These are phyloP conservation scores for Ichneumon xanthorius DNA, from an alignment of 2,888 invertebrate genomes.

Conservation along the genomic window DNA sequence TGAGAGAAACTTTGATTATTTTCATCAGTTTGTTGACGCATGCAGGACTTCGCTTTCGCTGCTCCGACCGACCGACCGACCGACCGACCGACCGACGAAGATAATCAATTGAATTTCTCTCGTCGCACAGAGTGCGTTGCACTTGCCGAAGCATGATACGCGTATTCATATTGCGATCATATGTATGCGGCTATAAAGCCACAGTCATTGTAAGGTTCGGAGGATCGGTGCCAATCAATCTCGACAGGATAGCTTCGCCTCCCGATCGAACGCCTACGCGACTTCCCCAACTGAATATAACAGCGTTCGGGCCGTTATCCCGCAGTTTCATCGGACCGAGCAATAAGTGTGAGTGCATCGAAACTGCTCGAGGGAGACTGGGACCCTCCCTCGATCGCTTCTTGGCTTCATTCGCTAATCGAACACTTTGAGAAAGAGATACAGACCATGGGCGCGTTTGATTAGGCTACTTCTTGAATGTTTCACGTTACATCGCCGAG, in stretches of 20 bases:
- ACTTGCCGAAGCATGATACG: neutral
- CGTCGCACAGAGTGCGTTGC: neutral
- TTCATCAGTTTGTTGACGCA: neutral
- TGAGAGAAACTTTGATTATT: neutral
- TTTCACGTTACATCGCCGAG: neutral
- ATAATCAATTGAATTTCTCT: slow-evolving; percentile 19
- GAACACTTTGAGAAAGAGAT: neutral
- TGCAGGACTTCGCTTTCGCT: neutral
- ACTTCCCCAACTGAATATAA: slow-evolving; percentile 2
- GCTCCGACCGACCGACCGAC: neutral
- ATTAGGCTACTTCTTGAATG: neutral
- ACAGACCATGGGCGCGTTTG: neutral
- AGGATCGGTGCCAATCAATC: slow-evolving; percentile 25
- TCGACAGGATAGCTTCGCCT: slow-evolving; percentile 5
- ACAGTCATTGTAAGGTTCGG: slow-evolving; percentile 1
- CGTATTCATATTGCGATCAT: neutral
- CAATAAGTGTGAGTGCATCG: slow-evolving; percentile 30
- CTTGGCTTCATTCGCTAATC: slow-evolving; percentile 19
- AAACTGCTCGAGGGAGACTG: slow-evolving; percentile 7
- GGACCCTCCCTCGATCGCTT: slow-evolving; percentile 23
- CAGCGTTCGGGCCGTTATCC: slow-evolving; percentile 10
- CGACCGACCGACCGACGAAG: neutral
- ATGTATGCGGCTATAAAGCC: neutral
- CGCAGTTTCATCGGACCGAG: slow-evolving; percentile 14
- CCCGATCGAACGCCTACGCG: slow-evolving; percentile 13